Evolutionary conservation across 2,113 vertebrate genomes (phyloP), one percentile per base, ranked within the genome.

Genomic region (Oryzias curvinotus): DNA sequence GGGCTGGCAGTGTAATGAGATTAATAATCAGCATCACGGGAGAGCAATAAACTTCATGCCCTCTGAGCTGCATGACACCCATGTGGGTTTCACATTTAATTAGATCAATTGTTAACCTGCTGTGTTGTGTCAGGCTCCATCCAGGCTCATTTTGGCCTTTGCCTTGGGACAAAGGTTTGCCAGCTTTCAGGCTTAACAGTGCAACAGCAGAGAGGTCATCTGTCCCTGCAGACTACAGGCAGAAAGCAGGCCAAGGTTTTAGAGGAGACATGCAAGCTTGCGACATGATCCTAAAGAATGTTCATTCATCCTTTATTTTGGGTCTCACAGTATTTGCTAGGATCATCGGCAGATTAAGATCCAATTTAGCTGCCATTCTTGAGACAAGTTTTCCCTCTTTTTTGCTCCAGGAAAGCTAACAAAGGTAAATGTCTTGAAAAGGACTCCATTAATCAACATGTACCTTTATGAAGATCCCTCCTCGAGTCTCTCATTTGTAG

Each of bases 21-120:
- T 83, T 73, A 83, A 87, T 86, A 78, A 80, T 86, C 80, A 68
- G 81, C 78, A 68, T 68, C 65, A 55, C 44, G 68, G 78, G 82
- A 41, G 70, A 73, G 71, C 84, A 82, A 81, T 82, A 78, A 82
- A 84, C 72, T 62, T 62, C n/a, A 46, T 53, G 68, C 63, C 70
- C 65, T 62, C 36, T 45, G 59, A 82, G 62, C 78, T 70, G 71
- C 77, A 73, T 53, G 75, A 75, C 79, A 72, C 58, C 68, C 65
- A 77, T 48, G 74, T 60, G 74, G 64, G 68, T 78, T 71, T 77
- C 81, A 72, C 76, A 28, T 74, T 81, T 83, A 82, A 86, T 87
- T 83, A 81, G 81, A 83, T 85, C 77, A 80, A 65, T 62, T 60
- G 73, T 65, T 73, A 78, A 79, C 71, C 73, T 71, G 52, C 58